Evolutionary conservation across 2,113 vertebrate species (phyloP), one percentile per base, ranked within the genome.

Genomic region (Rhynchopsitta pachyrhyncha): DNA sequence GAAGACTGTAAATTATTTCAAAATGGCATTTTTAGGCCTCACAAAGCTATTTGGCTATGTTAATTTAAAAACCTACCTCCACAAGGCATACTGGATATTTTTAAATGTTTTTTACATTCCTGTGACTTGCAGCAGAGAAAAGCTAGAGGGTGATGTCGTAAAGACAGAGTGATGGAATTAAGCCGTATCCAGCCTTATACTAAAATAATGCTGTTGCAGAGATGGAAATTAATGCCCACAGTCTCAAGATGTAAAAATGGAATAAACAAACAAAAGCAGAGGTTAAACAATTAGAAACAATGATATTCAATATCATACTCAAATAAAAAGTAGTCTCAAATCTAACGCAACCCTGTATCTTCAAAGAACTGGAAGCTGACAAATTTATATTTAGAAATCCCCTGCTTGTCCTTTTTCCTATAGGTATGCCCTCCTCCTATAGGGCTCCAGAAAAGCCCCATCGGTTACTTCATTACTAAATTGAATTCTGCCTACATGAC

Each of bases 21-120:
- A 77, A 90, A 90, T 29, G 8, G 13, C 8, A 17, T 46, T 76
- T 88, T 85, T 66, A 70, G 35, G 41, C 22, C 31, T 76, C 44
- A 25, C 2, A 63, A 68, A 68, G 6, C 12, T 62, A 64, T 78
- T 62, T 60, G 23, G 35, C 18, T 23, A 29, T 18, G 13, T 9
- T 79, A 28, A 62, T 77, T 59, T 74, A 62, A 67, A 46, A 74
- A 20, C 4, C 59, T 55, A 39, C 35, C 35, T 52, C 33, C 63
- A 52, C 6, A 37, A 46, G 41, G 17, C 59, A 37, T 31, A 31
- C 3, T n/a, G 22, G n/a, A 22, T 50, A 28, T 52, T 44, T 82
- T 63, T 2, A 3, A 20, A 11, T 1, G 0, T 22, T 49, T 81
- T 69, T 70, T 44, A 22, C 0, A 0, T 52, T 42, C 25, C 35